Evolutionary conservation across 2,888 invertebrate genomes (phyloP), one percentile per base, ranked within the genome.

Genomic region (Azorinus chamasolen): DNA sequence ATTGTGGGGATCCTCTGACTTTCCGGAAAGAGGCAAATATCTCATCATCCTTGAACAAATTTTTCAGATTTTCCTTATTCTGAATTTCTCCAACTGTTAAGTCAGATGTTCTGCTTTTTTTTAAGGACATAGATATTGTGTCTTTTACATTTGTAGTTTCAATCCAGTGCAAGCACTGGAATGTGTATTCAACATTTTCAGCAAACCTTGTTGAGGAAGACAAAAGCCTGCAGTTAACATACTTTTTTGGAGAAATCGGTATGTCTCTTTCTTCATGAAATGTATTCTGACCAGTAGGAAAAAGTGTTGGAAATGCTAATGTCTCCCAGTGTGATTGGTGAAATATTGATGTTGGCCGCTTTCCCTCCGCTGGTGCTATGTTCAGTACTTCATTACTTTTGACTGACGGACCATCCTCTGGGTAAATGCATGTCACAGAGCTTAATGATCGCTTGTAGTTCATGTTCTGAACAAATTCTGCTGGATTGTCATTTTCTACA

Each of bases 221-320:
- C 3, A 69, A 25, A 14, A 75, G 39, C 20, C 69, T 63, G 39
- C 59, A 51, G 57, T 68, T 74, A 8, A 75, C 55, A 69, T 75
- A 75, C 37, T 69, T 70, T n/a, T 64, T 57, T 16, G 68, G 62
- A 5, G 57, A 51, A 1, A 74, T 58, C n/a, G 45, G 8, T 24
- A 20, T 25, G 41, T 22, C 12, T 45, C 57, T 70, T n/a, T 61
- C 43, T 10, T 68, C 63, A 72, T 72, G 66, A 62, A 72, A 77
- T 39, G 72, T 68, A 24, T 51, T 63, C 25, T 32, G 39, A 14
- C 68, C 77, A 68, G 22, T 27, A 16, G 77, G 72, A 32, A 68
- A 78, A 46, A 78, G 46, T 48, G 64, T 69, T 53, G 73, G 78
- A 43, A 78, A 78, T 20, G 72, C 65, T 20, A 65, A 24, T 37